Base-by-base conservation (phyloP, 2,113 vertebrate species). In the Indicator indicator region DNA sequence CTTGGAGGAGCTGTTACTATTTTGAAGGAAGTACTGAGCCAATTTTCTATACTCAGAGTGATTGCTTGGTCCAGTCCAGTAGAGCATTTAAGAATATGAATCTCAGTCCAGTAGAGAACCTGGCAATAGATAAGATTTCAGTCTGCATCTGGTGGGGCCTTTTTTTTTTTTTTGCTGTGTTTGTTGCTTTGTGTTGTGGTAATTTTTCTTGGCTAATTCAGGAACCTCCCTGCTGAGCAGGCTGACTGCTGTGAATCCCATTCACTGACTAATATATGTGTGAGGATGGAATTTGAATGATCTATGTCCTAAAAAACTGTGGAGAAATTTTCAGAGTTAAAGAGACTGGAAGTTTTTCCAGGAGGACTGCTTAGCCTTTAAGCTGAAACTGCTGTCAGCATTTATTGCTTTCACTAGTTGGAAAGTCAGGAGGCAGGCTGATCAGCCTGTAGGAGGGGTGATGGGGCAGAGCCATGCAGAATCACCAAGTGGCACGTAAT, bases 201-300 rank as follows among this genome's bases (percentile, higher is more conserved):
- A 73, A 73, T 93, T 96, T 91, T 14, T 81, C 64, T 88, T 95
- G 38, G 8, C 18, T 91, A 70, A 80, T 80, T 96, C 56, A 38
- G n/a, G 60, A 85, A 36, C 74, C 48, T 73, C n/a, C 55, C 59
- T 84, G 75, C 87, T 76, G 74, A 76, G 78, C 68, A 55, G 59
- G 20, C 68, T 95, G 64, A 24, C 52, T 89, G 33, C 56, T 91
- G 56, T 80, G 85, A 96, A 83, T 94, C 46, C 27, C 38, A 33
- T 77, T 96, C 86, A 63, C 38, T 0, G 1, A 3, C 3, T 68
- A 74, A 92, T 93, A 17, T 46, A 67, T 88, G 55, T 83, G 44
- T 83, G 63, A 83, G 59, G 85, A 84, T 89, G 28, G 60, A 93
- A 92, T 58, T 8, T 68, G 91, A 84, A 72, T 85, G 33, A 95